Evolutionary conservation across 2,113 vertebrate genomes (phyloP), one percentile per base, ranked within the genome.

Genomic region (Hiodon tergisus): DNA sequence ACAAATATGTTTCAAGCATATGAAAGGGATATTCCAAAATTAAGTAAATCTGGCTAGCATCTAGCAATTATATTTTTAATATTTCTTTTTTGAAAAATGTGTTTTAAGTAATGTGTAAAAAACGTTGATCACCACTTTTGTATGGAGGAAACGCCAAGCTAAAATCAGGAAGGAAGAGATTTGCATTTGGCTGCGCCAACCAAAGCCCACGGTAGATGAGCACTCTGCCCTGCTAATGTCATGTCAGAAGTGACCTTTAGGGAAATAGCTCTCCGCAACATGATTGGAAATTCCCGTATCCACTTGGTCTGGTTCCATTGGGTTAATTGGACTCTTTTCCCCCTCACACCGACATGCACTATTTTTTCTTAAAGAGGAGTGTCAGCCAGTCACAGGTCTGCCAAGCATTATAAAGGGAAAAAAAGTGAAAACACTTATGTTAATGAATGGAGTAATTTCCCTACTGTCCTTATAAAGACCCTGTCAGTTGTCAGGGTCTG

Each of bases 231-330:
- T 14, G 79, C 77, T 78, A 67, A 77, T 67, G 50, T 75, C 85
- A 77, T 87, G 86, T 88, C 80, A 82, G 71, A 86, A 85, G 77
- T 86, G 80, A 89, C 88, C 88, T 87, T 84, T 88, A 82, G 87
- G 82, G 81, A 77, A 68, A 83, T 84, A 72, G 68, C 79, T 79
- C 82, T 79, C 78, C n/a, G 67, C 83, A 81, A 75, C 80, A 51
- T 59, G 72, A 79, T 79, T 80, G 59, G 53, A 76, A 78, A 89
- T 91, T 85, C 81, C 74, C 88, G 88, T 85, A 86, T 80, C 82
- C 79, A 50, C 75, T 77, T 85, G 76, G 82, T 88, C 88, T 84
- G 73, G 88, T 90, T 89, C 78, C 81, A 81, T 81, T 77, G 83
- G 75, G 72, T 86, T 87, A 89, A 90, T 90, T 90, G 85, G 85